Conservation (phyloP, 2,113 vertebrate genomes). For the Bagarius yarrelli region DNA sequence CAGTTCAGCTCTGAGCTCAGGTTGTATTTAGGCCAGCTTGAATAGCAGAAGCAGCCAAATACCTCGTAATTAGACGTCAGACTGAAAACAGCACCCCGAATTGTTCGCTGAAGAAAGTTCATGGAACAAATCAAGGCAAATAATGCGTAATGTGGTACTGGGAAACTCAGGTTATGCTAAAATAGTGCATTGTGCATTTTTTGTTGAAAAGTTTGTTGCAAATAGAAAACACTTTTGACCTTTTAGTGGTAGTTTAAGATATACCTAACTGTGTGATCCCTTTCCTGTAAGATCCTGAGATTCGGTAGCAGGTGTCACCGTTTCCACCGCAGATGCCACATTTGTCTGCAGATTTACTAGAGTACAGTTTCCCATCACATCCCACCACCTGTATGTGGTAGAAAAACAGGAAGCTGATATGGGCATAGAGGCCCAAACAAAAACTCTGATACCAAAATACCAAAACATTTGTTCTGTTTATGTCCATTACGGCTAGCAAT, state of each 20-base stretch:
- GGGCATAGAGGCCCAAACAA: background rate
- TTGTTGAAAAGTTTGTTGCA: background rate
- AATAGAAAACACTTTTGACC: background rate
- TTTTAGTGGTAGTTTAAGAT: slow-evolving; percentile 55
- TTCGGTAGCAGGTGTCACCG: slow-evolving; percentile 80
- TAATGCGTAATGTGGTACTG: background rate
- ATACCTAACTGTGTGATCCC: slow-evolving; percentile 89
- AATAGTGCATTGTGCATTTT: background rate
- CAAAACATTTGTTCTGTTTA: too few relatives aligned
- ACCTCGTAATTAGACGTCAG: background rate
- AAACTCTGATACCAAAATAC: background rate
- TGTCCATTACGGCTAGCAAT: too few relatives aligned
- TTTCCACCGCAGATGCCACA: slow-evolving; percentile 85
- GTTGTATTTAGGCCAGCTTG: background rate
- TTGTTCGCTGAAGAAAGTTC: background rate
- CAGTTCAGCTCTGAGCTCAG: slow-evolving; percentile 14
- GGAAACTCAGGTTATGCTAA: background rate
- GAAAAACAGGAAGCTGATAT: background rate
- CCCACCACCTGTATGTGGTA: slow-evolving; percentile 74
- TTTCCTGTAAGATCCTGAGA: slow-evolving; percentile 84
- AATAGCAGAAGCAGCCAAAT: background rate
- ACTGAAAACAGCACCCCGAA: background rate
- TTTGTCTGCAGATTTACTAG: slow-evolving; percentile 77
- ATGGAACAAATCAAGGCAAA: background rate
- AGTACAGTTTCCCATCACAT: slow-evolving; percentile 84